Evolutionary conservation across 1,140 invertebrate genomes (phyloP), one percentile per base, ranked within the genome.

Genomic region (Brachionus koreanus): DNA sequence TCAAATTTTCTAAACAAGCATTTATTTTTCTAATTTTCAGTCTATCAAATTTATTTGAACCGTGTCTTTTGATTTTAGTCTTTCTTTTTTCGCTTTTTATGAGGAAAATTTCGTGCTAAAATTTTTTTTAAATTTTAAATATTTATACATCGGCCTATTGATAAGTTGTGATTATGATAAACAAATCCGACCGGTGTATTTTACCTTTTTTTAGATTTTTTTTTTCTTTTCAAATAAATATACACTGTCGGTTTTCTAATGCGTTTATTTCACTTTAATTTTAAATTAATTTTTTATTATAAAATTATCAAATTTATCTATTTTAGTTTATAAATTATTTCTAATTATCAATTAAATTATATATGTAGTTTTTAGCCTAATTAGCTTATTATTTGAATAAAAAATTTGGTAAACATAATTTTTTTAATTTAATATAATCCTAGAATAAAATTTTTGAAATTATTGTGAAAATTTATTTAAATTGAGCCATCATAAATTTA

Each of bases 11-110:
- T 12, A 29, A 74, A 74, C 69, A 74, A 74, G 69, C 69, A 74
- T 74, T 74, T 74, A 43, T 46, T 49, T 74, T 74, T 74, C 69
- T 74, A 25, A 46, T 69, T 69, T 39, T 39, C 33, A 37, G 33
- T 69, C 65, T 69, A 39, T 12, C 39, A 16, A 39, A 12, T 69
- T 35, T 23, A 19, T 39, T 35, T 69, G n/a, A 16, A 10, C 12
- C 19, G n/a, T 37, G 16, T 69, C 65, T 69, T 37, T 37, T 69
- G 37, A 5, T n/a, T 69, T 69, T 69, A 16, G 9, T 37, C 3
- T 39, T 69, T 39, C 19, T 69, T 39, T 69, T 69, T 63, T 63
- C 49, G 49, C n/a, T 25, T 63, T 63, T 25, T 25, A 13, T 37
- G 7, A 10, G 7, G 13, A n/a, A n/a, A 57, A 69, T 69, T 39